phyloP scores from a whole-genome alignment of 2,888 invertebrate species.

The Resseliella maxima region DNA sequence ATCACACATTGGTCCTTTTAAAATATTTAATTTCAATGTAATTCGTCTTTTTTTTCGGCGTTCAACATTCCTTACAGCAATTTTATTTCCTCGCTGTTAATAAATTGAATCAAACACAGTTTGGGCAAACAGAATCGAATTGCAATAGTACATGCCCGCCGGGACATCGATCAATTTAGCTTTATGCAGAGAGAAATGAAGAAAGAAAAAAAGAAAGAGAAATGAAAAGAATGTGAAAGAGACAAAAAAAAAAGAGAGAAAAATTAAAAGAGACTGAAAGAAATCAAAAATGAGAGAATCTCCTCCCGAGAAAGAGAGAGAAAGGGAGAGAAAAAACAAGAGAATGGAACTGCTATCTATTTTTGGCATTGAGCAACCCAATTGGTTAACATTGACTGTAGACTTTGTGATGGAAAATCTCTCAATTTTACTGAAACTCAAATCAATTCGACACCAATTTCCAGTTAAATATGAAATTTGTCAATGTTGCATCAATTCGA shows the following conservation, averaged over 20 bases:
- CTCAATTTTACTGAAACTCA: background rate
- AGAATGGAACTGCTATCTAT: background rate
- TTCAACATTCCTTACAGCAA: background rate
- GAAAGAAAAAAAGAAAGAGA: background rate
- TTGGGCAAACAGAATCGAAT: constrained; percentile 8
- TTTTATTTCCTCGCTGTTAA: background rate
- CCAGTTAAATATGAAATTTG: background rate
- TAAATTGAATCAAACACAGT: constrained; percentile 45
- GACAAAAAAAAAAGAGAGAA: too few relatives aligned
- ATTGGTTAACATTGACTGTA: too few relatives aligned
- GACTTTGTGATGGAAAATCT: too few relatives aligned
- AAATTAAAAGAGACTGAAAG: too few relatives aligned
- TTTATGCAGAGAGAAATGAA: background rate
- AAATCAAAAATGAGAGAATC: too few relatives aligned
- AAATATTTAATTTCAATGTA: constrained; percentile 27
- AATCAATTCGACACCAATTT: too few relatives aligned
- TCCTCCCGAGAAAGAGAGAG: too few relatives aligned
- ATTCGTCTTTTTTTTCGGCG: background rate
- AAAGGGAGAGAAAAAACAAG: background rate
- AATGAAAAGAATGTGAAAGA: background rate
- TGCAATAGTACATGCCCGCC: background rate
- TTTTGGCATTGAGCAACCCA: too few relatives aligned
- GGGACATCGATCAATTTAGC: constrained; percentile 26
- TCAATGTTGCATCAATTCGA: background rate
- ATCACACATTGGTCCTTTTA: constrained; percentile 35